phyloP scores from a whole-genome alignment of 53 echinoderm and acorn worm species.

The Hippasteria phrygiana region DNA sequence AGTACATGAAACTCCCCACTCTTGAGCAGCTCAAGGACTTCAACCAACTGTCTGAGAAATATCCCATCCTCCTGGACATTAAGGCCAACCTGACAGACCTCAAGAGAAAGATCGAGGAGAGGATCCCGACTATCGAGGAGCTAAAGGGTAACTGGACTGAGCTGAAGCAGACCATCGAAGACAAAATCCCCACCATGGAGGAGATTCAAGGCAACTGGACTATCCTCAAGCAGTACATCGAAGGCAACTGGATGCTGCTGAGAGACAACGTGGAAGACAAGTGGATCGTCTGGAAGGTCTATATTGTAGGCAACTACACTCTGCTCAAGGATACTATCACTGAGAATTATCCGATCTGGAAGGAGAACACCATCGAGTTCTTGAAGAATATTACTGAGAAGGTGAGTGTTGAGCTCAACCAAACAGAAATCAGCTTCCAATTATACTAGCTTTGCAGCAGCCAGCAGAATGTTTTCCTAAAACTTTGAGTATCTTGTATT shows the following conservation, averaged over 20 bases:
- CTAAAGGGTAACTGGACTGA: slow-evolving; percentile 40
- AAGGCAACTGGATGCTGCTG: slow-evolving; percentile 31
- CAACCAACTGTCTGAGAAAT: slow-evolving; percentile 45
- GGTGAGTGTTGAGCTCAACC: not conserved
- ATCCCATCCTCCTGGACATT: slow-evolving; percentile 55
- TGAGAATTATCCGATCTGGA: slow-evolving; percentile 60
- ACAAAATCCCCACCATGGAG: slow-evolving; percentile 40
- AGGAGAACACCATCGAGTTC: slow-evolving; percentile 46
- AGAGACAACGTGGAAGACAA: slow-evolving; percentile 11
- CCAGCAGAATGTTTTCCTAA: no score
- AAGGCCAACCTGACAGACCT: slow-evolving; percentile 42
- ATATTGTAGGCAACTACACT: slow-evolving; percentile 57
- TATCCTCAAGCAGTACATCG: slow-evolving; percentile 50
- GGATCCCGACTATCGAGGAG: slow-evolving; percentile 58
- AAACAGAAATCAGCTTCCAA: no score
- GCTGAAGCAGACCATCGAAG: slow-evolving; percentile 33
- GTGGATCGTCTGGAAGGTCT: not conserved
- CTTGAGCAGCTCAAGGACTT: slow-evolving; percentile 32
- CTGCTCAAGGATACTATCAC: slow-evolving; percentile 31
- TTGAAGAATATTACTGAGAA: slow-evolving; percentile 14
- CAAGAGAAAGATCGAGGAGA: slow-evolving; percentile 41
- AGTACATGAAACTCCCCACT: slow-evolving; percentile 56
- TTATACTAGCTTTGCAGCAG: no score
- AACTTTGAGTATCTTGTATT: no score
- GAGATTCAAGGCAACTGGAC: slow-evolving; percentile 28